Evolutionary conservation across 2,888 invertebrate genomes (phyloP), one percentile per base, ranked within the genome.

Genomic region (Tuberolachnus salignus): DNA sequence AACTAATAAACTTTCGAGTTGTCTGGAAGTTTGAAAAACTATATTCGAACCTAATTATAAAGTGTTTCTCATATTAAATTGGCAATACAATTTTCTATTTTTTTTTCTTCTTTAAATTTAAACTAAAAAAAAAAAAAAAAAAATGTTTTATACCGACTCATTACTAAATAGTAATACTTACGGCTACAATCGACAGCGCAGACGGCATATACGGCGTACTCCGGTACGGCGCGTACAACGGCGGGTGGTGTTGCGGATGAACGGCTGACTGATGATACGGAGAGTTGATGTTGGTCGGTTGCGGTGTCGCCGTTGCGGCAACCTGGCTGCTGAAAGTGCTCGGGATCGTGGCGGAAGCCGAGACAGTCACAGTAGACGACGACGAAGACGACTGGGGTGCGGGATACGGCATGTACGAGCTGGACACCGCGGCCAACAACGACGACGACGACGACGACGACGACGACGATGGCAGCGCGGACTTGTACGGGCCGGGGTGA

Each of bases 181-280:
- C 78, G 19, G 78, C 78, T 21, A 69, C 59, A 42, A 21, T 69
- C 16, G 78, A 78, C 42, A 78, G 21, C 87, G 88, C 87, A 11
- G 86, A 86, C 49, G 89, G 88, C 83, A 92, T 88, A 84, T 92
- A 92, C 59, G 92, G 92, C 84, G 91, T 92, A 78, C 86, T 92
- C 90, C 86, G 91, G 90, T 82, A 91, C 85, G 94, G 94, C 16
- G 94, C 91, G 84, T 94, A 94, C 81, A 94, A 87, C 55, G 91
- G 90, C 82, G 91, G 90, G 87, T 88, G 88, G 81, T 83, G 83
- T 75, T 81, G 67, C 61, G 81, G 80, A 72, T 81, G 81, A 8
- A 81, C 81, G 51, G 80, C 70, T n/a, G 82, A 81, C 63, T 81
- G 82, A 57, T 82, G 82, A 26, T 80, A 81, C 46, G 67, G 78